Evolutionary conservation across 2,888 invertebrate genomes (phyloP), one percentile per base, ranked within the genome.

Genomic region (Horisme vitalbata): DNA sequence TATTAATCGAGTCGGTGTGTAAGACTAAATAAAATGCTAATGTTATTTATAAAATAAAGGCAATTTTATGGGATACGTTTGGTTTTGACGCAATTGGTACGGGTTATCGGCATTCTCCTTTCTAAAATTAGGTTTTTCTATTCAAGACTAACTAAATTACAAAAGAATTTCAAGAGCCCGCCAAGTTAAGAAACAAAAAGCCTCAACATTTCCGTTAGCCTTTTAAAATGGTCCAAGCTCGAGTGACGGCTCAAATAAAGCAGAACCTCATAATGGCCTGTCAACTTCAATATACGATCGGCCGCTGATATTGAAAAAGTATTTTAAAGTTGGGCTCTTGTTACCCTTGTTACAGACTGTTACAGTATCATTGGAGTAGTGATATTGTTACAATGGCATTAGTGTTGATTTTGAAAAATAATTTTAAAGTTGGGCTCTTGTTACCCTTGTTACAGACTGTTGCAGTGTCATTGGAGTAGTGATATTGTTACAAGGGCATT

Each of bases 211-310:
- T 31, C 15, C 21, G 45, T 33, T 35, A 35, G 30, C 14, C 4
- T 36, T 31, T 23, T 38, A 26, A 27, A 38, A 18, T 21, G 12
- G 35, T 35, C 35, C 34, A 20, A 26, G 26, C 33, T 26, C 41
- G 15, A 11, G 23, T 11, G 37, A 27, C 41, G 34, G 13, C 28
- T 45, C 53, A 59, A 60, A 60, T 57, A 61, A 55, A 53, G 48
- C 52, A 47, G 59, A 58, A 56, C 47, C 52, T 41, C 55, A 61
- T 64, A 64, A 65, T 65, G 59, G 47, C 36, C 58, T 61, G 65
- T 60, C 65, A 63, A 28, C 56, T 56, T 56, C 60, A 58, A 61
- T 64, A 37, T 38, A 7, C 36, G 45, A 39, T 45, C 32, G 21
- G 21, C 14, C 9, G 28, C 13, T 11, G 37, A 38, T 23, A 23